phyloP scores from a whole-genome alignment of 2,797 vertebrate genomes.

The Rhabdophis nuchalis region DNA sequence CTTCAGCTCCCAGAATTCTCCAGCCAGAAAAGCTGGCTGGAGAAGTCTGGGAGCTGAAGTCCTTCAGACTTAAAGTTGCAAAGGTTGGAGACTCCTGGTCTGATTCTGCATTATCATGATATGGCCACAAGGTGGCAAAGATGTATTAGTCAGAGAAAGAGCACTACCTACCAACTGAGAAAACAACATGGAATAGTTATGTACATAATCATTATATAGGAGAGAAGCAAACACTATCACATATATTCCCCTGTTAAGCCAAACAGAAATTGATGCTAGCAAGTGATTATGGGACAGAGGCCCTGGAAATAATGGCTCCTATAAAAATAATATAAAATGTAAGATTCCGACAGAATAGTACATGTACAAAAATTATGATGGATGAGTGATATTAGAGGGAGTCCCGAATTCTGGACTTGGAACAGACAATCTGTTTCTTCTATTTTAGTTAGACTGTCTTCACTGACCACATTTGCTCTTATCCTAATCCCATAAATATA shows the following conservation, averaged over 20 bases:
- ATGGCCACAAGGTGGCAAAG: constrained; percentile 12
- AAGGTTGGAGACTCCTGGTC: too few species aligned
- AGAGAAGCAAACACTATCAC: not conserved
- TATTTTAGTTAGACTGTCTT: not conserved
- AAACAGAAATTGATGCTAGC: not conserved
- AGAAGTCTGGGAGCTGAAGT: too few species aligned
- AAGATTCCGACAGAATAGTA: not conserved
- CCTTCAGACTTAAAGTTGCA: too few species aligned
- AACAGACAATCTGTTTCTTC: not conserved
- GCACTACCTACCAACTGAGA: not conserved
- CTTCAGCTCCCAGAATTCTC: too few species aligned
- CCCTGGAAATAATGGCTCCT: not conserved
- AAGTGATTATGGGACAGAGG: not conserved
- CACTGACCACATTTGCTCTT: not conserved
- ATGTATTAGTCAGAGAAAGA: not conserved
- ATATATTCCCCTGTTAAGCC: not conserved
- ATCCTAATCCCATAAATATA: not conserved
- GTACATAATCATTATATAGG: not conserved
- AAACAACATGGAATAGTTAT: not conserved
- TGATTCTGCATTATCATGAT: not conserved
- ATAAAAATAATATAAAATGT: not conserved
- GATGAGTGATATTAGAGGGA: not conserved
- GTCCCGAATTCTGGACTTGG: not conserved
- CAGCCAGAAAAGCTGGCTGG: too few species aligned
- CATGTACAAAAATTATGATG: not conserved